These are phyloP conservation scores for Protosalanx chinensis DNA, from an alignment of 2,797 vertebrate genomes.

Conservation along the genomic window DNA sequence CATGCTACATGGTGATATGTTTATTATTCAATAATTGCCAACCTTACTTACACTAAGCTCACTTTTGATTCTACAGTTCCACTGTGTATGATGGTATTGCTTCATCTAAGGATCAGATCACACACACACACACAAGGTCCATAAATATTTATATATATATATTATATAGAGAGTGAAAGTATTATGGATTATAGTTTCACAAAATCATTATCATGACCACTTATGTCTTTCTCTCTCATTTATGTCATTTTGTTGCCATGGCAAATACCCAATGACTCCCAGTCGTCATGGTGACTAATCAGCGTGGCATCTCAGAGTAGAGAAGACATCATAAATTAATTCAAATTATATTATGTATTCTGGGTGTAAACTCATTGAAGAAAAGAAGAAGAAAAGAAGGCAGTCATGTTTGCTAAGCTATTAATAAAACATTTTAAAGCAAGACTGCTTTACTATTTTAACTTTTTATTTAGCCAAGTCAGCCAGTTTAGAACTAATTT, in stretches of 20 bases:
- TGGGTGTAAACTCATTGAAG: background rate
- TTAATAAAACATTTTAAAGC: background rate
- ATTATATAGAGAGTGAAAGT: too few relatives aligned
- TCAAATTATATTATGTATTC: constrained; percentile 1
- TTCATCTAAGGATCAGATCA: background rate
- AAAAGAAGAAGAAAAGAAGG: too few relatives aligned
- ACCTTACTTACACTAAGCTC: too few relatives aligned
- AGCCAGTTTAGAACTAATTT: background rate
- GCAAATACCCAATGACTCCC: constrained; percentile 20
- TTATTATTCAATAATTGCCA: background rate
- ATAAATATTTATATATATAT: background rate
- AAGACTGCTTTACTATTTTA: background rate
- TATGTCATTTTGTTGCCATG: constrained; percentile 43
- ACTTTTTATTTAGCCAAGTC: background rate
- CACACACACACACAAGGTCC: background rate
- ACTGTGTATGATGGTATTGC: background rate
- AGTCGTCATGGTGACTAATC: constrained; percentile 43
- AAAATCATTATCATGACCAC: constrained; percentile 24
- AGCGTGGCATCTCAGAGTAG: background rate
- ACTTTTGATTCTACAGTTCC: background rate
- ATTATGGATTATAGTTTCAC: background rate
- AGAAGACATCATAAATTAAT: background rate
- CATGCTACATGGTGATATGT: background rate
- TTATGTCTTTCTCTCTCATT: constrained; percentile 20
- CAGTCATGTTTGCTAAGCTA: background rate